phyloP scores from a whole-genome alignment of 2,113 vertebrate genomes.

The Oryzias javanicus region DNA sequence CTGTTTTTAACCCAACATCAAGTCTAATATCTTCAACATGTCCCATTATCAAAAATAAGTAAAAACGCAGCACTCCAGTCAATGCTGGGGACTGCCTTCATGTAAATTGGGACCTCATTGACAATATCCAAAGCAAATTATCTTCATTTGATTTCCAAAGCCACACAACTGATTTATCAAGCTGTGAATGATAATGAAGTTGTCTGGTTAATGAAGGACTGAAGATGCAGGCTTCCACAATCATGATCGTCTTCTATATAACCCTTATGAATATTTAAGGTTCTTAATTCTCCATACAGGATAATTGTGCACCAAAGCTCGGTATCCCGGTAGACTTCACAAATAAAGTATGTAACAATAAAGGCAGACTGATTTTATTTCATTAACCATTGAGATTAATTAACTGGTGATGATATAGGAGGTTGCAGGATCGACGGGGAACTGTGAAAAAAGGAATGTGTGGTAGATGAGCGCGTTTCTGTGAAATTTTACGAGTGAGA shows the following conservation, averaged over 20 bases:
- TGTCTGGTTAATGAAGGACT: slow-evolving; percentile 71
- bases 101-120: slow-evolving; percentile 67
- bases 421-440: slow-evolving; percentile 55
- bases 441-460: slow-evolving; percentile 45
- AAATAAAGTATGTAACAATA: slow-evolving; percentile 67
- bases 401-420: slow-evolving; percentile 68
- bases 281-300: slow-evolving; percentile 67
- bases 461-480: slow-evolving; percentile 39
- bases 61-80: slow-evolving; percentile 57
- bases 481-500: slow-evolving; percentile 38
- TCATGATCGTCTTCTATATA: slow-evolving; percentile 71
- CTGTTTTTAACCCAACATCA: not conserved
- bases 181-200: slow-evolving; percentile 76
- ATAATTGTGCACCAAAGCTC: slow-evolving; percentile 70
- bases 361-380: slow-evolving; percentile 64
- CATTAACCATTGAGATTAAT: slow-evolving; percentile 75
- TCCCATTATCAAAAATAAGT: slow-evolving; percentile 43
- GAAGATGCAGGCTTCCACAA: slow-evolving; percentile 67
- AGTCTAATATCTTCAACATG: slow-evolving; percentile 1
- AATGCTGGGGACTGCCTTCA: slow-evolving; percentile 59
- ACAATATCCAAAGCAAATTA: slow-evolving; percentile 71
- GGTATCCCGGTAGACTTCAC: slow-evolving; percentile 65
- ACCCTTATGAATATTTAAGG: slow-evolving; percentile 75
- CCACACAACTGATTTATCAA: slow-evolving; percentile 71
- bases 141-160: slow-evolving; percentile 72